phyloP scores from a whole-genome alignment of 2,113 vertebrate species.

The Megatriorchis doriae region DNA sequence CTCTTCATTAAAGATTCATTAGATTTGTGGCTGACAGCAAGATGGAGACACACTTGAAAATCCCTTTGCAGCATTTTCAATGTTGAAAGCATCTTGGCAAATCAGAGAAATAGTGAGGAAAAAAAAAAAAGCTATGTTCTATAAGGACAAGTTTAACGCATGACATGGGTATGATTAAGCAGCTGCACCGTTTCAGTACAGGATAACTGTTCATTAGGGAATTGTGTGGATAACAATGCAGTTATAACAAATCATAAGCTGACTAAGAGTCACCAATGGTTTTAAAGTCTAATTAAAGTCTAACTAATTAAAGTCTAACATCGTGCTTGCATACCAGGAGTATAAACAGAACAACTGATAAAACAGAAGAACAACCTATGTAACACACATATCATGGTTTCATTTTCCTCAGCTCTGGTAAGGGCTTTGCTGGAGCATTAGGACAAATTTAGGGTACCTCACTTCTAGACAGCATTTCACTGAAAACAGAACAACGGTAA shows the following conservation, averaged over 20 bases:
- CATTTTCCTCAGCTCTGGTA: no score
- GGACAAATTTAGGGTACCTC: not conserved
- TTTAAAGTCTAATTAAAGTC: no score
- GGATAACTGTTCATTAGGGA: not conserved
- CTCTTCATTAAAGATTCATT: no score
- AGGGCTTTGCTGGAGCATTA: not conserved
- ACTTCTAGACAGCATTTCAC: not conserved
- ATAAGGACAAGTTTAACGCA: rapidly evolving
- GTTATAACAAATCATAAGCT: no score
- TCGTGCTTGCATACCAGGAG: no score
- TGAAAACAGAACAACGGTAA: not conserved
- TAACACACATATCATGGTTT: rapidly evolving
- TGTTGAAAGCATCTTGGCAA: not conserved
- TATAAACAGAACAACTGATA: no score
- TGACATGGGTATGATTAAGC: no score
- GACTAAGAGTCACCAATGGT: rapidly evolving
- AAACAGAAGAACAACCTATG: rapidly evolving
- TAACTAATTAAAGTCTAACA: no score
- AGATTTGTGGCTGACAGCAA: not conserved
- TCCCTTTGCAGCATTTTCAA: no score
- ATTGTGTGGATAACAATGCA: rapidly evolving
- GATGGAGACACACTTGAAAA: no score
- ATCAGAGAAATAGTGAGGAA: not conserved
- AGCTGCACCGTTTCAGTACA: not conserved
- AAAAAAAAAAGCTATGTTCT: rapidly evolving